Evolutionary conservation across 2,888 invertebrate species (phyloP), one percentile per base, ranked within the genome.

Genomic region (Cosmorhoe ocellata): DNA sequence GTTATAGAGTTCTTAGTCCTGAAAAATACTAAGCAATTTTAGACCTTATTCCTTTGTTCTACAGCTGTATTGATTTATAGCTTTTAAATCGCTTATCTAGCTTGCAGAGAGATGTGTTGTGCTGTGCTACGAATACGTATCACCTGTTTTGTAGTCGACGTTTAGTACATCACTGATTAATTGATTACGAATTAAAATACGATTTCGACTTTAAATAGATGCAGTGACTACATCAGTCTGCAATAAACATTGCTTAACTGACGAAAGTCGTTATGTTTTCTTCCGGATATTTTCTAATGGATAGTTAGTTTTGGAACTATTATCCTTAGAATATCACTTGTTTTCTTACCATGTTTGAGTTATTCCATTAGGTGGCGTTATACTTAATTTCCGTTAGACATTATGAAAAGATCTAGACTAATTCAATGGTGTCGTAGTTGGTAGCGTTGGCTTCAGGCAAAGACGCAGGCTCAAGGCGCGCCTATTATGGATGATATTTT

Each of bases 121-220:
- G 61, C 67, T 62, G 51, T 68, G 61, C 67, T 62, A 52, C 58
- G 66, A 60, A 67, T 61, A 51, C 56, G 59, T 61, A 69, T 69
- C 74, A 77, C 74, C 76, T 77, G 76, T 71, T 73, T 64, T 51
- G 51, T 59, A 56, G 61, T 58, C 58, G 66, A 67, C 67, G 59
- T 67, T 69, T 68, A 59, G 55, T 61, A 53, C 62, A 10, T 28
- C 32, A 47, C 46, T 58, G 56, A 58, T 58, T 56, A 32, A 55
- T 61, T 40, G 51, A 47, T 51, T 42, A 41, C n/a, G 32, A 53
- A 53, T 48, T 44, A 32, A 13, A 24, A 24, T 28, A 37, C 36
- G 31, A 40, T 51, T 27, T 18, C 31, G 30, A 32, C 36, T 51
- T 33, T 40, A 41, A 51, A 51, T 46, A 51, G 51, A 46, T 41